phyloP scores from a whole-genome alignment of 2,113 vertebrate species.

The Bostrychus sinensis region DNA sequence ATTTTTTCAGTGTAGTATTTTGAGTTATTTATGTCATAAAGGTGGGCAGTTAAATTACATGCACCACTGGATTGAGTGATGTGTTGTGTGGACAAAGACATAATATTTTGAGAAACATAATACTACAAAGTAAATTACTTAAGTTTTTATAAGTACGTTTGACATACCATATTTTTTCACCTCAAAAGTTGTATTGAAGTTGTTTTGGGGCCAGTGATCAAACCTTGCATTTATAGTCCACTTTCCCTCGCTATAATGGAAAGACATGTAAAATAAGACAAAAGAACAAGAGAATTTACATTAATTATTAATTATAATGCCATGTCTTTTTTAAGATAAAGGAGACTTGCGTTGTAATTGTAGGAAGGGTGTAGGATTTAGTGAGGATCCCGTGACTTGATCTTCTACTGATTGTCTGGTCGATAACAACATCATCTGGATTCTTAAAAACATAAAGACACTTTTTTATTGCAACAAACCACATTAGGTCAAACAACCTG shows the following conservation, averaged over 20 bases:
- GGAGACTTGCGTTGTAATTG: background rate
- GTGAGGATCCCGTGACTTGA: background rate
- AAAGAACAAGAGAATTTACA: background rate
- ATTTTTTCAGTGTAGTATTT: too few relatives aligned
- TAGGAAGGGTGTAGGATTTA: background rate
- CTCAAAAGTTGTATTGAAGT: conserved; percentile 6
- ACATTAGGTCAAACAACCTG: too few relatives aligned
- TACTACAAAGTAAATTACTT: too few relatives aligned
- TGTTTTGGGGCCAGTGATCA: conserved; percentile 1
- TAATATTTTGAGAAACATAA: too few relatives aligned
- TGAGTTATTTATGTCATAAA: too few relatives aligned
- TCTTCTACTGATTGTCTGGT: background rate
- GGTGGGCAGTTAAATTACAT: too few relatives aligned
- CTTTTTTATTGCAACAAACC: background rate
- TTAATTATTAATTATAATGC: background rate
- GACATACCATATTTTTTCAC: conserved; percentile 4
- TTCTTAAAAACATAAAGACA: background rate
- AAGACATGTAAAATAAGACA: background rate
- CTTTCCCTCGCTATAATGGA: background rate
- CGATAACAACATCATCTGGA: background rate
- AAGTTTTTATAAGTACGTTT: too few relatives aligned
- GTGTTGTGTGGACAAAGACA: too few relatives aligned
- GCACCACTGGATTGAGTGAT: too few relatives aligned
- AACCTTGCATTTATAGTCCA: conserved; percentile 1
- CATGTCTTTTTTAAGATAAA: background rate